Conservation (phyloP, 2,113 vertebrate genomes). For the Prolemur simus region DNA sequence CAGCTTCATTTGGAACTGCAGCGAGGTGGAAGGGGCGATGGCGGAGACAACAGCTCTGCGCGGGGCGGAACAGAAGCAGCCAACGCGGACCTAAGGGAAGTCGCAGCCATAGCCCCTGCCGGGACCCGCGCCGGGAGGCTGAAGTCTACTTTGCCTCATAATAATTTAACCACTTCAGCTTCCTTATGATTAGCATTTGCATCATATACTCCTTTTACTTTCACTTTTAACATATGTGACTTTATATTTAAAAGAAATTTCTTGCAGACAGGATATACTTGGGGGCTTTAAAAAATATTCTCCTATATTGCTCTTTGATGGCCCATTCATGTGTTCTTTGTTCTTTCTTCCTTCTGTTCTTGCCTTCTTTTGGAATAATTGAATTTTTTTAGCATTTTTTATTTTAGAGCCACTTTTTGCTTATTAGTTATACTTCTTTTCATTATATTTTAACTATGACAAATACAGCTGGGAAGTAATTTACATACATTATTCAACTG, state of each 20-base stretch:
- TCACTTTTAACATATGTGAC: background rate
- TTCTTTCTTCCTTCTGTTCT: background rate
- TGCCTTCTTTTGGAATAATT: background rate
- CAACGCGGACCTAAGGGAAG: constrained; percentile 47
- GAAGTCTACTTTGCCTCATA: background rate
- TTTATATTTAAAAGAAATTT: background rate
- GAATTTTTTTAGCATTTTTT: background rate
- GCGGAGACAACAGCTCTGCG: constrained; percentile 63
- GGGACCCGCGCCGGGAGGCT: background rate
- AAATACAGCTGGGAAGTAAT: background rate
- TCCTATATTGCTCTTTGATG: background rate
- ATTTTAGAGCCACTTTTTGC: background rate
- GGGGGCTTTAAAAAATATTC: background rate
- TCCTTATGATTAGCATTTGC: background rate
- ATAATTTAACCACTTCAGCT: background rate
- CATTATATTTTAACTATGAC: background rate
- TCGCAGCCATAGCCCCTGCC: constrained; percentile 83
- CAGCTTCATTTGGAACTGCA: constrained; percentile 84
- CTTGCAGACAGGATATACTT: background rate
- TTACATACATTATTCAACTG: background rate
- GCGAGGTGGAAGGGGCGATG: constrained; percentile 62
- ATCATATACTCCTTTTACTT: background rate
- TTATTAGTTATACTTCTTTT: background rate
- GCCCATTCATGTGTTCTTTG: background rate
- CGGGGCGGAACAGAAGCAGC: constrained; percentile 79